Evolutionary conservation across 2,113 vertebrate species (phyloP), one percentile per base, ranked within the genome.

Genomic region (Aspiorhynchus laticeps): DNA sequence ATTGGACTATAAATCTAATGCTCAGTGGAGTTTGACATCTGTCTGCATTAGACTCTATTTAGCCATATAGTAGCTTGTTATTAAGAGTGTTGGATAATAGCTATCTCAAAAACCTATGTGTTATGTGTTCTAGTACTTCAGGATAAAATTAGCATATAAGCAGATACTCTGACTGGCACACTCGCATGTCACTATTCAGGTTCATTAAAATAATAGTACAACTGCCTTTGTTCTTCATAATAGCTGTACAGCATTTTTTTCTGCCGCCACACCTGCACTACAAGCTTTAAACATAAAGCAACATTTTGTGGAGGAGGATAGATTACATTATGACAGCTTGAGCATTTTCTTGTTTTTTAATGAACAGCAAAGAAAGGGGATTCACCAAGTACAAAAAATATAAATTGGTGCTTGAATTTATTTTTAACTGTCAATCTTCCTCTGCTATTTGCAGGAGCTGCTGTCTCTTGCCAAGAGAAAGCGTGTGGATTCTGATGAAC

Each of bases 391-490:
- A n/a, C 21, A 74, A 75, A 5, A 6, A 15, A 15, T 26, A 14
- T 46, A n/a, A 26, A 11, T 38, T 73, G 17, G 33, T 17, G 28
- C 28, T 67, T 69, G 65, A 12, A 15, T 10, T 24, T 12, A 74
- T 2, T 9, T 5, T 5, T 46, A 48, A 41, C 43, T 51, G 7
- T 26, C 12, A 51, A 5, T 77, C 46, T 63, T 33, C 5, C 9
- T 15, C 5, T 81, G 43, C 80, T 74, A 5, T 74, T 65, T 43
- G 7, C 90, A 99, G 98, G 98, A 99, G 89, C 94, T 99, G 61
- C 91, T 99, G 90, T 98, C 97, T 15, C 91, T 99, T 92, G 98
- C 98, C 9, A 99, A 99, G 89, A 95, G 98, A 90, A 99, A 99
- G 91, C 95, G 97, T 80, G 97, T 97, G 71, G 98, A 99, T 90